These are phyloP conservation scores for Zele albiditarsus DNA, from an alignment of 2,888 invertebrate species.

Conservation along the genomic window DNA sequence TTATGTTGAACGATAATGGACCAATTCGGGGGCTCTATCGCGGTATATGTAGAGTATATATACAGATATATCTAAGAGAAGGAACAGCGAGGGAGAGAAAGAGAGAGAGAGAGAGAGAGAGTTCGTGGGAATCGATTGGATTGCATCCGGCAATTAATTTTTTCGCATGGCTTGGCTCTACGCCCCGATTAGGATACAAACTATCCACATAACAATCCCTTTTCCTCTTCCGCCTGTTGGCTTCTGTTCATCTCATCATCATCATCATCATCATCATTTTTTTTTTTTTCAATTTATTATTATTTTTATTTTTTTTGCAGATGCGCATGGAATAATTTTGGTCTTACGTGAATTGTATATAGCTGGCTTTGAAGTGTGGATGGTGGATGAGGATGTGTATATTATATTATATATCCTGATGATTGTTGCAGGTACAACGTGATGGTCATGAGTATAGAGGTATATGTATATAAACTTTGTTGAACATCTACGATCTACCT, in stretches of 20 bases:
- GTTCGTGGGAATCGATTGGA: slow-evolving; percentile 69
- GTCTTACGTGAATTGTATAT: background rate
- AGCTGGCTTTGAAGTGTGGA: background rate
- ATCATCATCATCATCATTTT: background rate
- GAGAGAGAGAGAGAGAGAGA: slow-evolving; percentile 38
- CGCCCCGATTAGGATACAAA: slow-evolving; percentile 41
- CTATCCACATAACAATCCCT: slow-evolving; percentile 5
- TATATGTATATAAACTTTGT: slow-evolving; percentile 55
- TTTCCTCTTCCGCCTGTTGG: slow-evolving; percentile 32
- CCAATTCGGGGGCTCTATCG: slow-evolving; percentile 43
- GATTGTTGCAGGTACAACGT: slow-evolving; percentile 11
- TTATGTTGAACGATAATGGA: slow-evolving; percentile 40
- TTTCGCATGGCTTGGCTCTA: slow-evolving; percentile 53
- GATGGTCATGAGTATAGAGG: slow-evolving; percentile 53
- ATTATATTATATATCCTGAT: slow-evolving; percentile 17
- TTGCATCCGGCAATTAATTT: slow-evolving; percentile 71
- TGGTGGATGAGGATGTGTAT: background rate
- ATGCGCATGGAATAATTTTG: background rate
- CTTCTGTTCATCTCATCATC: slow-evolving; percentile 5
- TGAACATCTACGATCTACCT: slow-evolving; percentile 58
- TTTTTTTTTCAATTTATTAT: background rate
- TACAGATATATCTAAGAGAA: background rate
- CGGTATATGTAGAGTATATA: slow-evolving; percentile 32
- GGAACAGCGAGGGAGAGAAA: background rate
- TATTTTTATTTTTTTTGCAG: background rate